Conservation (phyloP, 2,797 vertebrate genomes). For the Melanotaenia parkinsoni region DNA sequence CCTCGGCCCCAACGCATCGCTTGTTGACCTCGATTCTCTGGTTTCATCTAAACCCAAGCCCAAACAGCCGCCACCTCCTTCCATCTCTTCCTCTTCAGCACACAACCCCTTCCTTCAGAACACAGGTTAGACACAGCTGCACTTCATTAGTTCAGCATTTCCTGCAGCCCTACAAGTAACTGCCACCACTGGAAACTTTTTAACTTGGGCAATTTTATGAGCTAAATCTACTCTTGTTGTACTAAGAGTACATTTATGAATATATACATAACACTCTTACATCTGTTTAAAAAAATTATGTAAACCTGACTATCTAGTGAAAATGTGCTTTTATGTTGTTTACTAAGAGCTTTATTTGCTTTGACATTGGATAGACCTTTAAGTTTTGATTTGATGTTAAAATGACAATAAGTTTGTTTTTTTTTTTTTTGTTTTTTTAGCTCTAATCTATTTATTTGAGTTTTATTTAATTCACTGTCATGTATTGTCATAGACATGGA, state of each 20-base stretch:
- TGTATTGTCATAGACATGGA: not conserved
- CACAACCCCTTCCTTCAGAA: conserved; percentile 88
- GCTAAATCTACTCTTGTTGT: not conserved
- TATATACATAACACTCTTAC: not conserved
- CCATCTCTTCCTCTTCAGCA: conserved; percentile 80
- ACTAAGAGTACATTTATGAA: not conserved
- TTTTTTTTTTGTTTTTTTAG: too few relatives aligned
- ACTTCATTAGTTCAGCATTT: not conserved
- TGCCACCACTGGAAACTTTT: not conserved
- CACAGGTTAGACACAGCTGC: conserved; percentile 74
- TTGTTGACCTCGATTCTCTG: conserved; percentile 93
- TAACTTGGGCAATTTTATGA: not conserved
- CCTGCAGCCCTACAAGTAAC: not conserved
- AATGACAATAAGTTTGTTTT: not conserved
- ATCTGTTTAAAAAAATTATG: not conserved
- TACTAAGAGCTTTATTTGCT: too few relatives aligned
- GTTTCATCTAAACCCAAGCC: conserved; percentile 88
- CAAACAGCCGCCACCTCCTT: conserved; percentile 84
- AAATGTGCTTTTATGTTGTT: too few relatives aligned
- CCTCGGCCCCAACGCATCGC: conserved; percentile 91
- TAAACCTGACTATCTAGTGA: not conserved
- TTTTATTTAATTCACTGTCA: not conserved
- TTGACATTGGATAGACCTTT: too few relatives aligned
- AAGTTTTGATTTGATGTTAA: too few relatives aligned
- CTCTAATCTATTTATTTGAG: too few relatives aligned